Evolutionary conservation across 2,797 vertebrate species (phyloP).

Genomic region (Malurus splendens): DNA sequence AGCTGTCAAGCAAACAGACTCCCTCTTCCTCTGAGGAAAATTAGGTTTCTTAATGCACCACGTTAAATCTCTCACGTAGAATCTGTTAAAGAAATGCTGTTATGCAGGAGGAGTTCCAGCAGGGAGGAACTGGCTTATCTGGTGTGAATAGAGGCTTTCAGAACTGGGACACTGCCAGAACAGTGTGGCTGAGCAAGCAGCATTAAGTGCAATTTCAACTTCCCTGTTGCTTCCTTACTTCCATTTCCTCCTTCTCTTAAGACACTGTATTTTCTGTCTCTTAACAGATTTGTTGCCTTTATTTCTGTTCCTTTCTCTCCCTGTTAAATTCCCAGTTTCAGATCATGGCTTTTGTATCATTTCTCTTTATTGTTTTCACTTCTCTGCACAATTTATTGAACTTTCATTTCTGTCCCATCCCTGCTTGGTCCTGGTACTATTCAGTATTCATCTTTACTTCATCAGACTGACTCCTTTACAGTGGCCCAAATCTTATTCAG

Average conservation of each 20-base stretch:
- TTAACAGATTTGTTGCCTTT: background rate
- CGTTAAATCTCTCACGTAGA: background rate
- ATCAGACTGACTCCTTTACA: background rate
- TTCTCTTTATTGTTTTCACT: background rate
- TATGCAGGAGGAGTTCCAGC: background rate
- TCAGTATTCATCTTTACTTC: background rate
- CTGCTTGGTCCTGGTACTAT: background rate
- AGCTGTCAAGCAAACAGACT: background rate
- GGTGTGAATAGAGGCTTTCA: background rate
- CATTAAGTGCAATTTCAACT: background rate
- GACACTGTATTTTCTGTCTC: background rate
- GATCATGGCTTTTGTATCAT: background rate
- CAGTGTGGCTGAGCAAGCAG: background rate
- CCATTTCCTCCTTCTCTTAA: background rate
- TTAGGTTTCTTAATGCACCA: background rate
- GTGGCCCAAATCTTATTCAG: background rate
- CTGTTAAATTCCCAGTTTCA: background rate
- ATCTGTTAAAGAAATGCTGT: slow-evolving; percentile 6
- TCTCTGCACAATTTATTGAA: background rate
- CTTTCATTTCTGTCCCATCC: background rate
- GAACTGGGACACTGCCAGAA: background rate
- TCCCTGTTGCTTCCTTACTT: background rate
- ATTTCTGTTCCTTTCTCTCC: background rate
- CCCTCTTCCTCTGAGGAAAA: background rate
- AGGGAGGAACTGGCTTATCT: slow-evolving; percentile 16